Evolutionary conservation across 2,888 invertebrate species (phyloP), one percentile per base, ranked within the genome.

Genomic region (Syrista parreyssii): DNA sequence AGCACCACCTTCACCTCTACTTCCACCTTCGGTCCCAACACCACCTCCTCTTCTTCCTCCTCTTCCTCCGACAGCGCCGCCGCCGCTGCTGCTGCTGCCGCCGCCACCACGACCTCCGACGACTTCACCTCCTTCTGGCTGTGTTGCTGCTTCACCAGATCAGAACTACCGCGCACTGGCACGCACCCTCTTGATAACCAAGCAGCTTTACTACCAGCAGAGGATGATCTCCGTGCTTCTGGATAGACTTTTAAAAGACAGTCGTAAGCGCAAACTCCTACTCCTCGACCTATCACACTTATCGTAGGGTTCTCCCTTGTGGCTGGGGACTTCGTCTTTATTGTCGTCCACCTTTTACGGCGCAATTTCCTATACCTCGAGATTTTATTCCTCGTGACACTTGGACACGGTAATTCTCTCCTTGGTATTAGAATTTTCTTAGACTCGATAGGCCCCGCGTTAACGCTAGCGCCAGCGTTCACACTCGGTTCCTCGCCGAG

Each of bases 71-170:
- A 76, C 69, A 35, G 72, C 72, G 79, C 74, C 78, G 76, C 79
- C 81, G 79, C 82, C 74, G 77, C 75, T 79, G 78, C 80, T 79
- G 73, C 76, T 80, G 78, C 83, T 73, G 78, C 79, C 79, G 79
- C 68, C 71, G 23, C 31, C 31, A 15, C 73, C 55, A 75, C 68
- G 78, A 78, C 78, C 75, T 75, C 55, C 75, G 75, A 78, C 68
- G 76, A n/a, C 68, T 73, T 30, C 76, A 75, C 68, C 75, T 30
- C 68, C 74, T 68, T 32, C 36, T 32, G 33, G n/a, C 40, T 36
- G 35, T 30, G 31, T 30, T 72, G 73, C 68, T 68, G 40, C 73
- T 30, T 68, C 71, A 40, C 73, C 33, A 34, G 4, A n/a, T 15
- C 30, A 30, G 30, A 32, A 30, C 40, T 12, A 31, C 75, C 6